Percentiles rank a stretch among this genome's conserved stretches.
phyloP scores from a whole-genome alignment of 2,797 vertebrate genomes.

The Sebastolobus alascanus region DNA sequence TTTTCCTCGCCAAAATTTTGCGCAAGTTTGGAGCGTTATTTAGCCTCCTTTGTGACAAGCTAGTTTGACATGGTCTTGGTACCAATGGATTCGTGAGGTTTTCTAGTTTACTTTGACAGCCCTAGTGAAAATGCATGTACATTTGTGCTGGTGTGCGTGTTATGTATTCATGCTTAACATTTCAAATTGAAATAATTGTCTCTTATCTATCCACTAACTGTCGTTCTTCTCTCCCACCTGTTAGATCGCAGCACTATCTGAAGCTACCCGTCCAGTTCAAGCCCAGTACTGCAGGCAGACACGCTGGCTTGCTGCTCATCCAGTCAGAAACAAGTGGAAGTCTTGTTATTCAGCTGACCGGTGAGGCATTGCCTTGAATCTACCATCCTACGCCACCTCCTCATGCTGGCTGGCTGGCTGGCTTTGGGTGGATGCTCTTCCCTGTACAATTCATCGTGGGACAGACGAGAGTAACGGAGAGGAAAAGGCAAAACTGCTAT shows the following conservation, averaged over 20 bases:
- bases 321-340: conserved; percentile 85
- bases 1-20: too few relatives aligned
- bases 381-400: conserved; percentile 34
- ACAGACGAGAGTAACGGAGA: conserved; percentile 22
- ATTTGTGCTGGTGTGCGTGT: neutral
- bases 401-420: conserved; percentile 22
- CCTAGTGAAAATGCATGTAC: neutral
- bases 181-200: conserved; percentile 10
- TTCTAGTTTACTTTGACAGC: too few relatives aligned
- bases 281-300: conserved; percentile 86
- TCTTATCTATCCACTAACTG: neutral
- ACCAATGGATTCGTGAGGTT: too few relatives aligned
- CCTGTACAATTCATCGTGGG: conserved; percentile 34
- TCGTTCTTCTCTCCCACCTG: conserved; percentile 3
- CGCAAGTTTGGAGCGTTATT: rapidly evolving
- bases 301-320: conserved; percentile 87
- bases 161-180: neutral
- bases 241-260: conserved; percentile 94
- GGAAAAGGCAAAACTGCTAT: conserved; percentile 1
- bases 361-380: conserved; percentile 87
- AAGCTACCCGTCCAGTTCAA: conserved; percentile 96
- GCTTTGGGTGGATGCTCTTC: conserved; percentile 31
- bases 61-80: rapidly evolving
- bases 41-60: too few relatives aligned
- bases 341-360: conserved; percentile 88